Conservation (phyloP, 2,797 vertebrate genomes). For the Corythornis leucogaster region DNA sequence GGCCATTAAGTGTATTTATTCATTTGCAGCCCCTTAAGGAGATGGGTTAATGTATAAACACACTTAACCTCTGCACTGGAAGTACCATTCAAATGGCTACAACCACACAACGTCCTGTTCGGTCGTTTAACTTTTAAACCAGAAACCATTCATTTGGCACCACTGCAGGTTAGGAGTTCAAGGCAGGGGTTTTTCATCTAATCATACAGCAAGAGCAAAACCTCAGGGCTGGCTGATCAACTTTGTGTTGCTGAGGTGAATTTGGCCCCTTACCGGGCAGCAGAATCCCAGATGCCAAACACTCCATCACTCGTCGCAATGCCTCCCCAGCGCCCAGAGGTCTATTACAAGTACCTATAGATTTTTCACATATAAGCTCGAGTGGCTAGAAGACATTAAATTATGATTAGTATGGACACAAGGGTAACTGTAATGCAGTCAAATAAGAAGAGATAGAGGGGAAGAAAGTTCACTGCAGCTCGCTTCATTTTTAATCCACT, state of each 20-base stretch:
- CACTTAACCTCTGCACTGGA: background rate
- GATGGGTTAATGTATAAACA: background rate
- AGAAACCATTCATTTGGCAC: background rate
- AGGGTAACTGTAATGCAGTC: slow-evolving; percentile 74
- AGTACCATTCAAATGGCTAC: background rate
- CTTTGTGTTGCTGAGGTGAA: slow-evolving; percentile 35
- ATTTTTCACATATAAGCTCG: slow-evolving; percentile 99
- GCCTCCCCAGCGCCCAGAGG: slow-evolving; percentile 96
- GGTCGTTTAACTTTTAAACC: background rate
- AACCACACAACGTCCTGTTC: background rate
- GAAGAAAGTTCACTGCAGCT: background rate
- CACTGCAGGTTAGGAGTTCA: background rate
- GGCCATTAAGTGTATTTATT: background rate
- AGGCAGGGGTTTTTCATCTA: background rate
- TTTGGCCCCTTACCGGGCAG: slow-evolving; percentile 88
- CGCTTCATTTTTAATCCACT: background rate
- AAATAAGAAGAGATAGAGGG: background rate
- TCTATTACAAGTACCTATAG: slow-evolving; percentile 98
- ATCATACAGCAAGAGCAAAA: background rate
- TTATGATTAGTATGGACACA: slow-evolving; percentile 71
- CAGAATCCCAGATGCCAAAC: slow-evolving; percentile 96
- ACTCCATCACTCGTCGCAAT: slow-evolving; percentile 97
- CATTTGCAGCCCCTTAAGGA: background rate
- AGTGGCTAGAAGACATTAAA: slow-evolving; percentile 89
- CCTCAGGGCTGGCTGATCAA: background rate